Evolutionary conservation across 2,888 invertebrate genomes (phyloP).

Genomic region (Erebia palarica): DNA sequence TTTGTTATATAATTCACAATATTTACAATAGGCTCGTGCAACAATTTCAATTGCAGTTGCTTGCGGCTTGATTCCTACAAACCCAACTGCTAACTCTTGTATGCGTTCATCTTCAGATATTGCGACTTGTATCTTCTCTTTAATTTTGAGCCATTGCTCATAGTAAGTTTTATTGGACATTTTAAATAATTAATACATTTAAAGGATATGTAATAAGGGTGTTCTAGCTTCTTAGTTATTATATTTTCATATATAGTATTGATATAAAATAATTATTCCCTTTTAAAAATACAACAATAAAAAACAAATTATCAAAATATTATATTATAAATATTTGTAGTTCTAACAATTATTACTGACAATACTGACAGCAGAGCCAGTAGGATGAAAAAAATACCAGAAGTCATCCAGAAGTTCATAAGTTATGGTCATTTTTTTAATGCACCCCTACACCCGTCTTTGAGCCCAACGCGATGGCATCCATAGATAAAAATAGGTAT

Average conservation of each 20-base stretch:
- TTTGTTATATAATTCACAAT: conserved; percentile 79
- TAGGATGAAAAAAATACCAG: no score
- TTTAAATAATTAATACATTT: conserved; percentile 13
- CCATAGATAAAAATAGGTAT: no score
- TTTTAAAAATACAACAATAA: background rate
- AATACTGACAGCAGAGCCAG: no score
- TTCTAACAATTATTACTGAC: no score
- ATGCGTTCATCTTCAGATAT: conserved; percentile 62
- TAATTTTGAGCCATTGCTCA: conserved; percentile 64
- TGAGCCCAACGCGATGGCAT: no score
- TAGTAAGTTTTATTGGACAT: conserved; percentile 71
- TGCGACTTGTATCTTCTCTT: conserved; percentile 54
- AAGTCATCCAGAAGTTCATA: no score
- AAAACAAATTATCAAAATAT: background rate
- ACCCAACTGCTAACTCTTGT: conserved; percentile 58
- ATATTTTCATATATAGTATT: background rate
- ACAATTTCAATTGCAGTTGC: conserved; percentile 74
- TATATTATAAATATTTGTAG: background rate
- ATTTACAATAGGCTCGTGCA: conserved; percentile 77
- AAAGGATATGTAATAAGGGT: no score
- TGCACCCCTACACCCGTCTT: no score
- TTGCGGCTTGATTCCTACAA: conserved; percentile 71
- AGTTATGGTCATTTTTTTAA: no score
- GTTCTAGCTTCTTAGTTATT: background rate
- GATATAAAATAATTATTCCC: background rate